These are phyloP conservation scores for Typhlomys cinereus DNA, from an alignment of 2,113 vertebrate species.

Conservation along the genomic window DNA sequence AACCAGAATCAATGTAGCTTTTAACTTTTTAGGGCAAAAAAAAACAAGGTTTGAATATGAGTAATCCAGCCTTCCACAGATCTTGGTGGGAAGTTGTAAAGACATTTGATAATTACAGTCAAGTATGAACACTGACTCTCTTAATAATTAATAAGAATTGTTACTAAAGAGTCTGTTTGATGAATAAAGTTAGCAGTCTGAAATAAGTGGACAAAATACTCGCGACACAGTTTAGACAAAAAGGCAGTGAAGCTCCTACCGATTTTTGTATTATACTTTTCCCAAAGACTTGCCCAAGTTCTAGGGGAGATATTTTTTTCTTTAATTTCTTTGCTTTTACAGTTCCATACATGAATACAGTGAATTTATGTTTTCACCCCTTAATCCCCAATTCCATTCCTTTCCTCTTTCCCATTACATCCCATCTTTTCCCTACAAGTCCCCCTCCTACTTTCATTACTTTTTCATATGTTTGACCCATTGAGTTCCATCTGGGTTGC, in stretches of 20 bases:
- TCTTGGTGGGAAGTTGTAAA: not conserved
- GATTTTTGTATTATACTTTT: not conserved
- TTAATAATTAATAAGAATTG: not conserved
- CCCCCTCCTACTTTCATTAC: no score
- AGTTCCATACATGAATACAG: no score
- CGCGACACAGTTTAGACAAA: not conserved
- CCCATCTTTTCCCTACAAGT: no score
- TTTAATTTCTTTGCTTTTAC: no score
- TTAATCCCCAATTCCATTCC: no score
- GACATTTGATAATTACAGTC: not conserved
- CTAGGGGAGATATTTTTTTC: not conserved
- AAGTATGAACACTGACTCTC: not conserved
- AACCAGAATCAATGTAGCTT: not conserved
- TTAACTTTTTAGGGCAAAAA: not conserved
- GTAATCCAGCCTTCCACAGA: not conserved
- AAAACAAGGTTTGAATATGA: not conserved
- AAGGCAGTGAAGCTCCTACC: not conserved
- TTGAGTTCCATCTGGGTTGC: no score
- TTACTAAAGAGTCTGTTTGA: not conserved
- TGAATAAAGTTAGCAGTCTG: not conserved
- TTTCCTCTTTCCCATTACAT: no score
- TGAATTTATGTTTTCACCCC: no score
- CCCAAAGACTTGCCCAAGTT: not conserved
- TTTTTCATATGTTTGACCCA: no score
- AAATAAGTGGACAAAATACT: not conserved